Evolutionary conservation across 1,140 invertebrate genomes (phyloP).

Genomic region (Melipona quadrifasciata): DNA sequence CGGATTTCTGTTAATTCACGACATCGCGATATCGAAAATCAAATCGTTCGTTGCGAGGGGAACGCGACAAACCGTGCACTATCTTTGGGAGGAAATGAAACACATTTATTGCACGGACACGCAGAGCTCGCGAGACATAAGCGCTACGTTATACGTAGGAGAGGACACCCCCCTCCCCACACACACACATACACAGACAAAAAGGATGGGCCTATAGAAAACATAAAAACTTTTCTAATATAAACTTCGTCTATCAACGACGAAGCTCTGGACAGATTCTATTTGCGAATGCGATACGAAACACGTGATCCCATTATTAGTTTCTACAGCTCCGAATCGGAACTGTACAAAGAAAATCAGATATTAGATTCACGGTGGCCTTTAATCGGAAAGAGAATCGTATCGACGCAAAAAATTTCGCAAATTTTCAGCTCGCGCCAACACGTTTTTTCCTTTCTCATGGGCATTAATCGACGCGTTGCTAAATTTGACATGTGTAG

Average conservation of each 20-base stretch:
- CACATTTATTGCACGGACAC: background rate
- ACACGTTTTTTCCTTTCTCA: background rate
- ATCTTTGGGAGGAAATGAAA: background rate
- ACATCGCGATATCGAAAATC: background rate
- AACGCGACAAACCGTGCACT: background rate
- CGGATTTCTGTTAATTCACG: no score
- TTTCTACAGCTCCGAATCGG: background rate
- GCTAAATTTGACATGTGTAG: no score
- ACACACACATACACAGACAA: background rate
- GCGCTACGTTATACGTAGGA: background rate
- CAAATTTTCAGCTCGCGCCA: no score
- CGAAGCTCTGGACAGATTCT: slow-evolving; percentile 60
- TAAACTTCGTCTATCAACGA: slow-evolving; percentile 70
- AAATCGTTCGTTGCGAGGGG: background rate
- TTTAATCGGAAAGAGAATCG: background rate
- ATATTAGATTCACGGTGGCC: background rate
- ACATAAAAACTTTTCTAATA: slow-evolving; percentile 75
- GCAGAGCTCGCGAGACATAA: background rate
- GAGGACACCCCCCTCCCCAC: no score
- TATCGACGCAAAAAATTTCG: no score
- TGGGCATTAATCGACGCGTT: no score
- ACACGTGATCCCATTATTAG: slow-evolving; percentile 39
- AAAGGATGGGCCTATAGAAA: slow-evolving; percentile 32
- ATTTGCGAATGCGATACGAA: slow-evolving; percentile 58
- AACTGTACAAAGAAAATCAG: background rate